These are phyloP conservation scores for Perdita meconis DNA, from an alignment of 2,888 invertebrate genomes.

Conservation along the genomic window DNA sequence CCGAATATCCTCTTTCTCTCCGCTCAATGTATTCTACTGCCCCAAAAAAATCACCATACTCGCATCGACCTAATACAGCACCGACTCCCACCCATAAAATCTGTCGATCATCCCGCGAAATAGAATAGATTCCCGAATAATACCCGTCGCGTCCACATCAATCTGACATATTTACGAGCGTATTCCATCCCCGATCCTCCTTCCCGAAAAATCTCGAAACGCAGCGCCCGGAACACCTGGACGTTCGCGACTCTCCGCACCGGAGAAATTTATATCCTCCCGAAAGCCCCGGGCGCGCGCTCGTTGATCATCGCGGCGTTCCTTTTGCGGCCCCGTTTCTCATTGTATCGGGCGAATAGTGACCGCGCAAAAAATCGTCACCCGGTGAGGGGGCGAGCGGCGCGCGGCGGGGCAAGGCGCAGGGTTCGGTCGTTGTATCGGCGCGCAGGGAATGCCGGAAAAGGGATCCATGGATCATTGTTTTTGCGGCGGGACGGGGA, in stretches of 20 bases:
- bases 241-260: constrained; percentile 12
- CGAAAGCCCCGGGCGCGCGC: constrained; percentile 9
- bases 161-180: constrained; percentile 5
- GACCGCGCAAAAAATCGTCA: constrained; percentile 48
- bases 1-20: too few species aligned
- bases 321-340: constrained; percentile 52
- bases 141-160: not conserved
- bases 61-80: not conserved
- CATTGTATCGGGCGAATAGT: constrained; percentile 53
- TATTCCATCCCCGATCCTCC: not conserved
- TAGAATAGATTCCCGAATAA: not conserved
- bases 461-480: constrained; percentile 68
- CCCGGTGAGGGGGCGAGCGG: constrained; percentile 31
- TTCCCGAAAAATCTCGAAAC: constrained; percentile 5
- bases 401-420: not conserved
- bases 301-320: constrained; percentile 49
- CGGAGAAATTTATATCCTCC: constrained; percentile 42
- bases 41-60: not conserved
- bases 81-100: not conserved
- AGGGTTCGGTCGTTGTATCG: constrained; percentile 27
- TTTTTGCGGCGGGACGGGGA: constrained; percentile 62
- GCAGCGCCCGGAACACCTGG: constrained; percentile 15
- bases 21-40: too few species aligned
- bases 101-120: not conserved
- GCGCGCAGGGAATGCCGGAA: constrained; percentile 63